Evolutionary conservation across 2,797 vertebrate genomes (phyloP).

Genomic region (Morelia viridis): DNA sequence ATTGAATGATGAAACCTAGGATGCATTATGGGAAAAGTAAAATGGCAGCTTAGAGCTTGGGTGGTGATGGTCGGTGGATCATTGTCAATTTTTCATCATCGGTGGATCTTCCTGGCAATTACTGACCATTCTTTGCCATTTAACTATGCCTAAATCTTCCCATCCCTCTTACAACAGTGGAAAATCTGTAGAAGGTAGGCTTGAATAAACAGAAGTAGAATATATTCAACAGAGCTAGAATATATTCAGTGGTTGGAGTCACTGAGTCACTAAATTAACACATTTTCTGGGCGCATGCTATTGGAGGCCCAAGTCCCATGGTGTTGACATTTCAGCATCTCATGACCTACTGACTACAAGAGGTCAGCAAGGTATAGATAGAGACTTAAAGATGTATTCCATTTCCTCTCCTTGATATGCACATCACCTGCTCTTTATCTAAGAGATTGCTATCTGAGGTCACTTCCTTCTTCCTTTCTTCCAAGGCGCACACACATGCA

Average conservation of each 20-base stretch:
- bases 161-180: neutral
- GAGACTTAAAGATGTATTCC: too few relatives aligned
- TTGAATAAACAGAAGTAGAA: neutral
- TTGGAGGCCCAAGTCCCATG: too few relatives aligned
- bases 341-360: too few relatives aligned
- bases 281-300: too few relatives aligned
- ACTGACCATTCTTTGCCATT: neutral
- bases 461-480: neutral
- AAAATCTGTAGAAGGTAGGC: neutral
- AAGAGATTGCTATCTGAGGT: too few relatives aligned
- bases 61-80: too few relatives aligned
- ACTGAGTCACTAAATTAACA: too few relatives aligned
- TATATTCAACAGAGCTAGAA: neutral
- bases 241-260: too few relatives aligned
- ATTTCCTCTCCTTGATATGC: too few relatives aligned
- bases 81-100: neutral
- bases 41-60: neutral
- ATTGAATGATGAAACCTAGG: neutral
- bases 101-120: neutral
- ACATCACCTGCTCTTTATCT: too few relatives aligned
- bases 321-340: too few relatives aligned
- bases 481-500: rapidly evolving
- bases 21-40: neutral
- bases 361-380: too few relatives aligned
- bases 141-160: neutral